Evolutionary conservation across 2,113 vertebrate species (phyloP).

Genomic region (Cacatua alba): DNA sequence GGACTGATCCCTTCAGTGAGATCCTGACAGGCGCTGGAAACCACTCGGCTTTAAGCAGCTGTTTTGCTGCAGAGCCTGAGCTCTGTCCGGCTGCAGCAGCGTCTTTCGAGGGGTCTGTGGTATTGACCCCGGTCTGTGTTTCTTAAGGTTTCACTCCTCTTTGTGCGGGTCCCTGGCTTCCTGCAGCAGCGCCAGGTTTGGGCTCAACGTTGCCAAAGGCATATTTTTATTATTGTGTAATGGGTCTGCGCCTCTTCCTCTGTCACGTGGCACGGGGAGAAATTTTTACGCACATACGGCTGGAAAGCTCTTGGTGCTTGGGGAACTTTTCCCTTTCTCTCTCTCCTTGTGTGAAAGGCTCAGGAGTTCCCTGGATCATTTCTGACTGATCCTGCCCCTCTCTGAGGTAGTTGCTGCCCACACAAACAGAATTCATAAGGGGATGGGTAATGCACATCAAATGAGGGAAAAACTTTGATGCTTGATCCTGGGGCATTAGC

Average conservation of each 20-base stretch:
- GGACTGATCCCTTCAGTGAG: not conserved
- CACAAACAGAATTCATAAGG: not conserved
- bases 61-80: not conserved
- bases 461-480: not conserved
- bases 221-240: constrained; percentile 81
- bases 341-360: not conserved
- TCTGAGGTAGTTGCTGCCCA: not conserved
- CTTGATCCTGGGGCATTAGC: not conserved
- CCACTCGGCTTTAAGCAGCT: not conserved
- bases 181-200: constrained; percentile 27
- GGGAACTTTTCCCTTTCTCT: not conserved
- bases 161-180: not conserved
- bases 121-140: not conserved
- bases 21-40: constrained; percentile 4
- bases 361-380: not conserved
- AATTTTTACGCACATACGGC: constrained; percentile 32
- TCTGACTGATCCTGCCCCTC: not conserved
- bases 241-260: constrained; percentile 52
- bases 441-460: rapidly evolving
- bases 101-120: not conserved
- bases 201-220: constrained; percentile 59
- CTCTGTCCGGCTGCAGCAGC: not conserved
- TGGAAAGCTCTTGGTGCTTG: constrained; percentile 16
- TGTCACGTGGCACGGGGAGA: constrained; percentile 71
- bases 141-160: not conserved